Evolutionary conservation across 2,113 vertebrate genomes (phyloP).

Genomic region (Daphoenositta chrysoptera): DNA sequence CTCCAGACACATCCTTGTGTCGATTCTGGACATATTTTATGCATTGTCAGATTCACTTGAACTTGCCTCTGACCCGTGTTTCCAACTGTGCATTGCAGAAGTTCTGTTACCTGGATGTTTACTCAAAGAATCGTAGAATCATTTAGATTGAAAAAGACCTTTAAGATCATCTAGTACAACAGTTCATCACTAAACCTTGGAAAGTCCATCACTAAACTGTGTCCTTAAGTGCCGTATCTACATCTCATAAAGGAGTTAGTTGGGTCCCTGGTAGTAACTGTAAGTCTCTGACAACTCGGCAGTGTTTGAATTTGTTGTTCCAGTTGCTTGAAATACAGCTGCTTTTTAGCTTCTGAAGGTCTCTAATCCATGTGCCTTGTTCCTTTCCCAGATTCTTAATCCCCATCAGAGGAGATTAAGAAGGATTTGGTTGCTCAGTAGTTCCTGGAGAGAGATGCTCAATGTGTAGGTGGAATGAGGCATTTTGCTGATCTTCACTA

Average conservation of each 20-base stretch:
- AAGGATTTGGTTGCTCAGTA: background rate
- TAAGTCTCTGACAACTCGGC: background rate
- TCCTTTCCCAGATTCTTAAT: background rate
- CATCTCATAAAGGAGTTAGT: background rate
- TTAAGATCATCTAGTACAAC: background rate
- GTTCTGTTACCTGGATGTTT: background rate
- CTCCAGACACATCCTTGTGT: background rate
- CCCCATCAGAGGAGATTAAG: background rate
- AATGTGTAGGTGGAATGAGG: background rate
- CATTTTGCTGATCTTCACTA: background rate
- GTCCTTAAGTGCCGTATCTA: no score
- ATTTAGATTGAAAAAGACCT: background rate
- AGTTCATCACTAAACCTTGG: background rate
- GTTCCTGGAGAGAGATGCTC: background rate
- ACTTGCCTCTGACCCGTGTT: background rate
- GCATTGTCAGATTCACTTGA: background rate
- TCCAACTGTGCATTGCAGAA: accelerated
- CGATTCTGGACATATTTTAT: background rate
- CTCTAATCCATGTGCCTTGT: background rate
- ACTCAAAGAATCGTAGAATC: background rate
- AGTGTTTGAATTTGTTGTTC: background rate
- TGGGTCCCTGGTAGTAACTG: background rate
- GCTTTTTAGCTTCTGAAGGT: background rate
- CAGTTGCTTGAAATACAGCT: background rate
- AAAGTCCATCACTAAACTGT: background rate